Percentiles rank a stretch among this genome's conserved stretches.
Conservation (phyloP, 2,888 invertebrate genomes). For the Watsonalla binaria region DNA sequence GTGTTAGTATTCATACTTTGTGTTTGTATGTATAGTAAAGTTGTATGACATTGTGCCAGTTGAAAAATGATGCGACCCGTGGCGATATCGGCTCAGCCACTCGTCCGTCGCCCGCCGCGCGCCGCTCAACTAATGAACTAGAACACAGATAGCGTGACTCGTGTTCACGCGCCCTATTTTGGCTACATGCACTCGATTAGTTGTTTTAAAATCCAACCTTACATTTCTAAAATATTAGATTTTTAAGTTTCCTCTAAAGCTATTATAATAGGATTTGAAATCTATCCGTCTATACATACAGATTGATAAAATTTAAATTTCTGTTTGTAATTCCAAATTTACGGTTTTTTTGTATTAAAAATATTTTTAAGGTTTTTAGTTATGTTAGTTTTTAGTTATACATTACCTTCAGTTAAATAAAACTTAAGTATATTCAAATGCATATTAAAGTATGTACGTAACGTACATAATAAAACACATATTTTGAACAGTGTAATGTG, state of each 20-base stretch:
- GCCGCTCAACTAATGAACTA: constrained; percentile 67
- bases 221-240: constrained; percentile 6
- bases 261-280: no score
- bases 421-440: neutral
- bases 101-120: constrained; percentile 43
- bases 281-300: no score
- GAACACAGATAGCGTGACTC: constrained; percentile 68
- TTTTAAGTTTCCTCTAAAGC: no score
- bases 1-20: no score
- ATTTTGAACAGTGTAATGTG: no score
- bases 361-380: no score
- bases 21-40: no score
- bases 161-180: constrained; percentile 47
- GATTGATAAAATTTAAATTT: no score
- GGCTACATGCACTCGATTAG: constrained; percentile 27
- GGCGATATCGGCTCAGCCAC: constrained; percentile 47
- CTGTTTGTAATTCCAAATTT: no score
- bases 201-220: constrained; percentile 7
- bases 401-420: neutral
- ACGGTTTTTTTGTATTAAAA: neutral
- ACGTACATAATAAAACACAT: no score
- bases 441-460: no score
- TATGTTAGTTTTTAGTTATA: no score
- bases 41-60: constrained; percentile 17
- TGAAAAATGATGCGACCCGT: constrained; percentile 65